Conservation (phyloP, 2,797 vertebrate genomes). For the Liasis olivaceus region DNA sequence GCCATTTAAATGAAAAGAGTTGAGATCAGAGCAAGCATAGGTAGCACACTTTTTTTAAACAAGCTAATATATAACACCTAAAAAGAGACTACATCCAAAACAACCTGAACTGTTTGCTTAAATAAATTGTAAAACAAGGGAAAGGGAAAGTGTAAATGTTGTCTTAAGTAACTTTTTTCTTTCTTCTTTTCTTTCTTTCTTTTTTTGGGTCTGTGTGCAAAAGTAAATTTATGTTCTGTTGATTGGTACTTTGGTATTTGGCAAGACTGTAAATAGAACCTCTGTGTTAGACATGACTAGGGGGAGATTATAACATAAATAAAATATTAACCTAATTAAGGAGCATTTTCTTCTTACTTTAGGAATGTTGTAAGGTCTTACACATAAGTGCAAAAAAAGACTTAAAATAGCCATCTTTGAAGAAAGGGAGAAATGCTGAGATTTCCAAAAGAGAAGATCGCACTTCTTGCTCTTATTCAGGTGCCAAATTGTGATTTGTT, state of each 20-base stretch:
- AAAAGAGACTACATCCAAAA: neutral
- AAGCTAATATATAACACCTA: neutral
- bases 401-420: constrained; percentile 37
- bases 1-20: neutral
- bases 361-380: constrained; percentile 51
- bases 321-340: constrained; percentile 70
- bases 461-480: neutral
- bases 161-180: constrained; percentile 47
- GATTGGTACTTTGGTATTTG: constrained; percentile 65
- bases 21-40: neutral
- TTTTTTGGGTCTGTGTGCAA: neutral
- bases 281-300: constrained; percentile 62
- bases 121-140: constrained; percentile 23
- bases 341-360: constrained; percentile 53
- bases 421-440: neutral
- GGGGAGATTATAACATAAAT: constrained; percentile 58
- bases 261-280: constrained; percentile 63
- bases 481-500: constrained; percentile 2
- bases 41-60: neutral
- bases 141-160: constrained; percentile 56
- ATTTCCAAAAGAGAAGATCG: neutral
- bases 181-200: neutral
- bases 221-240: constrained; percentile 66
- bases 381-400: constrained; percentile 13
- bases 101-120: neutral